A percentile compares a stretch with the other conserved stretches of the same genome.
These are phyloP conservation scores for Muscidifurax raptorellus DNA, from an alignment of 1,140 invertebrate genomes.

Conservation along the genomic window DNA sequence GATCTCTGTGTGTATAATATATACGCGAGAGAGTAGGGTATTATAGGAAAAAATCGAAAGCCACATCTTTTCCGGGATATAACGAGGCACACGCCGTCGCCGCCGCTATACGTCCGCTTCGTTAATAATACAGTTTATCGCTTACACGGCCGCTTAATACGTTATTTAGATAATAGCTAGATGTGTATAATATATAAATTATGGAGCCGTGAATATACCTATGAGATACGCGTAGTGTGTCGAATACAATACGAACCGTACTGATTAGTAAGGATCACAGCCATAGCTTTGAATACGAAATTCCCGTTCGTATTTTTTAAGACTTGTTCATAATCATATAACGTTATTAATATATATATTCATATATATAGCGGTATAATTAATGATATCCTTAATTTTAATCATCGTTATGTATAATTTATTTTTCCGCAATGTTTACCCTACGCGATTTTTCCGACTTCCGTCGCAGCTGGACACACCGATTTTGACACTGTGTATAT, in stretches of 20 bases:
- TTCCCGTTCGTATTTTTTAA: slow-evolving; percentile 70
- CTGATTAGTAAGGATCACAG: slow-evolving; percentile 74
- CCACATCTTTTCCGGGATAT: background rate
- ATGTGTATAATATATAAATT: slow-evolving; percentile 11
- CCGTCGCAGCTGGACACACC: too few relatives aligned
- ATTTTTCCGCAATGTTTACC: too few relatives aligned
- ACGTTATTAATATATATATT: slow-evolving; percentile 43
- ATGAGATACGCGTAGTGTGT: slow-evolving; percentile 67
- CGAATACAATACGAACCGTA: slow-evolving; percentile 70
- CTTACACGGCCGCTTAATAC: background rate
- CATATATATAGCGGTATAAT: slow-evolving; percentile 51
- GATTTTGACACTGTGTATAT: too few relatives aligned
- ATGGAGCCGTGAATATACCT: slow-evolving; percentile 50
- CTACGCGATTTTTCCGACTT: too few relatives aligned
- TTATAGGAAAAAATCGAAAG: background rate
- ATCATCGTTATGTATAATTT: too few relatives aligned
- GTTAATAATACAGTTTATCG: background rate
- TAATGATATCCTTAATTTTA: slow-evolving; percentile 56
- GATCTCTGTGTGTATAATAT: too few relatives aligned
- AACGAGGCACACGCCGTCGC: background rate
- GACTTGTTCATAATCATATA: slow-evolving; percentile 67
- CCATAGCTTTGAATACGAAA: slow-evolving; percentile 76
- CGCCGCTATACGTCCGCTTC: background rate
- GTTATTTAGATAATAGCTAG: slow-evolving; percentile 23
- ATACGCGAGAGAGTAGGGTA: too few relatives aligned